Evolutionary conservation across 2,113 vertebrate species (phyloP), one percentile per base, ranked within the genome.

Genomic region (Myxocyprinus asiaticus): DNA sequence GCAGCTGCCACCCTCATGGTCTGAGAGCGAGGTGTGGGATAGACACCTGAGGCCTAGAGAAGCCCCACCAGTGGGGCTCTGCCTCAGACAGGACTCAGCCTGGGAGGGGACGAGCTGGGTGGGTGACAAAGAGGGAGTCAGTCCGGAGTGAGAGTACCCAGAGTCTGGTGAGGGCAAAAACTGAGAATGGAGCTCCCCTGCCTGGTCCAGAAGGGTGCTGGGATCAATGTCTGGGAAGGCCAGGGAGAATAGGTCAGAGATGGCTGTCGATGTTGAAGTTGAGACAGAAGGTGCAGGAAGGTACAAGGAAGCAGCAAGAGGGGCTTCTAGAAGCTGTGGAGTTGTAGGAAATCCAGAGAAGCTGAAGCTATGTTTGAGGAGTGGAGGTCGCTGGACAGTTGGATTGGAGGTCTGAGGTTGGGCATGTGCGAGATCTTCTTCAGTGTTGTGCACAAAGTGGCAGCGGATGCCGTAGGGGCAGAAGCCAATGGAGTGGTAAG

Each of bases 391-490:
- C 69, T 83, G 81, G 4, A 76, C 42, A 15, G 66, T 51, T 0
- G 82, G 63, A 9, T 79, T 50, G 10, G 80, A 81, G 4, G 84
- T 85, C 0, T 81, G 81, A 2, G 81, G 79, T 1, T 51, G 72
- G 47, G 17, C 75, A 55, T 80, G 83, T 5, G 76, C 82, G 9
- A 58, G 82, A 43, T 93, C 91, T 7, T 97, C 95, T 70, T 94
- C 93, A 0, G 67, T 83, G 87, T 93, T 93, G 90, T 97, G 96
- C 79, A 96, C 94, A 85, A 97, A 97, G 85, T 97, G 96, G 87
- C 96, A 97, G 59, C 95, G 94, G 0, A 94, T 92, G 22, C 96
- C 96, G 0, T 97, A 97, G 4, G 95, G 95, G 61, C 96, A 97
- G 86, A 94, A 92, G 76, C 96, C 95, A 7, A 94, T 92, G 73